Evolutionary conservation across 2,113 vertebrate species (phyloP), one percentile per base, ranked within the genome.

Genomic region (Lepus europaeus): DNA sequence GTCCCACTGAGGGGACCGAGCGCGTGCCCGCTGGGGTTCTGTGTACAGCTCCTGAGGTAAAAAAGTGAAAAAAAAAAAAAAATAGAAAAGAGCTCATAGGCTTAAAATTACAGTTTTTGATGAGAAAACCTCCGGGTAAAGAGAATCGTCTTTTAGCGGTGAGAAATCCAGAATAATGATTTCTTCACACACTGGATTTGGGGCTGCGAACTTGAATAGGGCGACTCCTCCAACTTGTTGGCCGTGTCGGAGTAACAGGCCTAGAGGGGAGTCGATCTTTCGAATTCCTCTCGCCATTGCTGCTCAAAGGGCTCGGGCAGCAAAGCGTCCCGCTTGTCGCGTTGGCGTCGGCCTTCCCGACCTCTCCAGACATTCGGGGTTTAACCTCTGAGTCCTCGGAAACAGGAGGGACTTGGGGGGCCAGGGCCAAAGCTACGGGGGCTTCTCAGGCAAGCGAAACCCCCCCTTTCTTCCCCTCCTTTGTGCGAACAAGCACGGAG

Each of bases 161-260:
- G 45, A 45, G 59, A 2, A 61, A 33, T 36, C 89, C 53, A 69
- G 73, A 93, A 56, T 72, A 90, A 85, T 64, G 20, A 89, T 73
- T 86, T 92, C 94, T 74, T 92, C 76, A 56, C 31, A 84, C 0
- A 79, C 81, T 69, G 68, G 61, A 78, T 79, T 77, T 80, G 11
- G 77, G 63, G 31, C 70, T 77, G 73, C 79, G 92, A 31, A 77
- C 93, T 76, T 70, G 84, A 85, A 78, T 16, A 20, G 33, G 14
- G 22, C 12, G 5, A 1, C 16, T 14, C 70, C 86, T 90, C 36
- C 69, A 74, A 73, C 77, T 79, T 91, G 25, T 51, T 93, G 93
- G 31, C 70, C 0, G 0, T 56, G 49, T 66, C 66, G 68, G 19
- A 91, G 74, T 16, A 77, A 69, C n/a, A 51, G 36, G 4, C n/a